Percentiles rank a stretch among this genome's conserved stretches.
These are phyloP conservation scores for Poeciliopsis infans DNA, from an alignment of 2,797 vertebrate genomes.

Conservation along the genomic window DNA sequence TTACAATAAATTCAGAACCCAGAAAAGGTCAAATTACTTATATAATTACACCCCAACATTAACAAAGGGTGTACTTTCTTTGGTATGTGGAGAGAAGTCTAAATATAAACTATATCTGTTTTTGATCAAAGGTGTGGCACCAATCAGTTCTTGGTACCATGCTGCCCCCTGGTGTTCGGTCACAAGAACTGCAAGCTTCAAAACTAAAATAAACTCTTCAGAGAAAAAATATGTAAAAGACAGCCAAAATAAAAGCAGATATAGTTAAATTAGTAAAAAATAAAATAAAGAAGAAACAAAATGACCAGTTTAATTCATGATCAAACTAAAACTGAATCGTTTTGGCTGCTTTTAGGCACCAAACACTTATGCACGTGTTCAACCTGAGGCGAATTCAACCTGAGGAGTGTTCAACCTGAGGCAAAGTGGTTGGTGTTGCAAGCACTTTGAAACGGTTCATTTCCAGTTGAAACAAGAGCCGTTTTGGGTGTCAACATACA, in stretches of 20 bases:
- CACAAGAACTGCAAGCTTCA: constrained; percentile 3
- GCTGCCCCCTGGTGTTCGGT: constrained; percentile 27
- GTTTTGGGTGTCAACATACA: neutral
- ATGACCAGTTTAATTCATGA: neutral
- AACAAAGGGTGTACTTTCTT: neutral
- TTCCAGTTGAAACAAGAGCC: neutral
- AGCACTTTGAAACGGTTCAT: neutral
- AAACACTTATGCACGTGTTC: neutral
- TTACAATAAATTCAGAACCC: neutral
- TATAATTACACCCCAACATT: neutral
- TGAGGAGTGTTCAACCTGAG: neutral
- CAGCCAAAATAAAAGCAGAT: neutral
- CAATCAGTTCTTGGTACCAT: neutral
- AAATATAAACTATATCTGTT: neutral
- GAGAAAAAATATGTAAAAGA: neutral
- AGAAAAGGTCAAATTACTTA: neutral
- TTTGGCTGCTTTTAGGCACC: neutral
- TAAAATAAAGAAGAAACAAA: neutral
- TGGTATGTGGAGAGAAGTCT: neutral
- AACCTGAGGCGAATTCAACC: neutral
- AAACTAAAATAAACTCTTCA: neutral
- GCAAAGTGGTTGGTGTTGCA: neutral
- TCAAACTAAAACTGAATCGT: no score
- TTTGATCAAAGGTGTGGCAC: constrained; percentile 18
- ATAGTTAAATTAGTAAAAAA: neutral